Evolutionary conservation across 2,113 vertebrate genomes (phyloP).

Genomic region (Tamias sibiricus): DNA sequence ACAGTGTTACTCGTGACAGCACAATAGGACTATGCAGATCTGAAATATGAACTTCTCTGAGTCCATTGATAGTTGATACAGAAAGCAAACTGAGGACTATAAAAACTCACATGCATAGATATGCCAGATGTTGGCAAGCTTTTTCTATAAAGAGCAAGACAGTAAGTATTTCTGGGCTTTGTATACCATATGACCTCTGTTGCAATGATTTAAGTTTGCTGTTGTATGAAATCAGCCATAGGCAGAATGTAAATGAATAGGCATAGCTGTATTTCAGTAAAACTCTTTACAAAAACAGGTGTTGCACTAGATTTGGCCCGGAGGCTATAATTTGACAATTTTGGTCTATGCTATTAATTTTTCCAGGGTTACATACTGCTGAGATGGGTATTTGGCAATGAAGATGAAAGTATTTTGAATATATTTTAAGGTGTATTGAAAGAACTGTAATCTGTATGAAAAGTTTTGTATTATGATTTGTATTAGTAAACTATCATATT

Average conservation of each 20-base stretch:
- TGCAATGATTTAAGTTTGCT: neutral
- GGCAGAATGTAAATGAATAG: neutral
- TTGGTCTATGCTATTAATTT: neutral
- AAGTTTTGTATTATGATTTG: neutral
- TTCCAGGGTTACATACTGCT: neutral
- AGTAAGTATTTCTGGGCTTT: neutral
- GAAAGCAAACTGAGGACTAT: neutral
- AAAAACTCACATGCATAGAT: neutral
- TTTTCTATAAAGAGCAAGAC: neutral
- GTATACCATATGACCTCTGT: no score
- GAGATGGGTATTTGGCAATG: neutral
- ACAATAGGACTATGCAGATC: neutral
- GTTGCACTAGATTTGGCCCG: neutral
- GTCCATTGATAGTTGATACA: neutral
- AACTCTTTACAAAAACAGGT: neutral
- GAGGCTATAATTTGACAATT: neutral
- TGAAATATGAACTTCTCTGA: neutral
- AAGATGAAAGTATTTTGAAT: neutral
- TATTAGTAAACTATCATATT: neutral
- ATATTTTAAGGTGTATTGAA: neutral
- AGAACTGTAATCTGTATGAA: neutral
- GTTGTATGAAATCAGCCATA: neutral
- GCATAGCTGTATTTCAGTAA: neutral
- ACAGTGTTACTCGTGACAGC: neutral
- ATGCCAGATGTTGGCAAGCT: neutral